phyloP scores from a whole-genome alignment of 2,888 invertebrate genomes.

The Carterocephalus palaemon region DNA sequence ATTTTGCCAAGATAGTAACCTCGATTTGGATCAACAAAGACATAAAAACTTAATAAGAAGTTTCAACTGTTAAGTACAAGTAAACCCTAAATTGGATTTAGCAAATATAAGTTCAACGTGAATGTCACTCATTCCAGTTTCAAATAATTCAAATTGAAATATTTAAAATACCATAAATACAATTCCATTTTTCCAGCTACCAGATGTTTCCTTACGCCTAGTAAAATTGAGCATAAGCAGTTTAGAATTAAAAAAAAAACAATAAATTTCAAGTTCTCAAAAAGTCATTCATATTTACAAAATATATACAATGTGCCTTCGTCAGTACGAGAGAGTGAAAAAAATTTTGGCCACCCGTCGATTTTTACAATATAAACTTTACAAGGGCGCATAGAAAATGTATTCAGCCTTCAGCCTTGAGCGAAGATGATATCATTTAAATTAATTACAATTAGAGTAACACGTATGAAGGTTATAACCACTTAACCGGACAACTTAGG shows the following conservation, averaged over 20 bases:
- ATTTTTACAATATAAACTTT: slow-evolving; percentile 29
- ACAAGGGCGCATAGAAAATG: slow-evolving; percentile 40
- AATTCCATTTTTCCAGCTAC: slow-evolving; percentile 47
- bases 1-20: slow-evolving; percentile 8
- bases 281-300: slow-evolving; percentile 70
- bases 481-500: too few species aligned
- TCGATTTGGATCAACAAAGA: slow-evolving; percentile 30
- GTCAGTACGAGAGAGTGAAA: slow-evolving; percentile 44
- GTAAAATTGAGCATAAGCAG: slow-evolving; percentile 77
- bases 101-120: slow-evolving; percentile 39
- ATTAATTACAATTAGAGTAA: too few species aligned
- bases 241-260: slow-evolving; percentile 60
- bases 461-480: too few species aligned
- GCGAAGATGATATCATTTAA: slow-evolving; percentile 47
- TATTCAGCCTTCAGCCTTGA: slow-evolving; percentile 44
- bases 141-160: slow-evolving; percentile 28
- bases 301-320: slow-evolving; percentile 69
- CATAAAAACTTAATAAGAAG: slow-evolving; percentile 26
- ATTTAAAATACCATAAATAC: slow-evolving; percentile 40
- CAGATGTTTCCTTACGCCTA: slow-evolving; percentile 56
- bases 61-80: slow-evolving; percentile 37
- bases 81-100: slow-evolving; percentile 23
- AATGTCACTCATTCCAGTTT: slow-evolving; percentile 38
- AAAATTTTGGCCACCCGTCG: slow-evolving; percentile 67
- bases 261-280: slow-evolving; percentile 59